Evolutionary conservation across 2,113 vertebrate species (phyloP), one percentile per base, ranked within the genome.

Genomic region (Cyanoderma ruficeps): DNA sequence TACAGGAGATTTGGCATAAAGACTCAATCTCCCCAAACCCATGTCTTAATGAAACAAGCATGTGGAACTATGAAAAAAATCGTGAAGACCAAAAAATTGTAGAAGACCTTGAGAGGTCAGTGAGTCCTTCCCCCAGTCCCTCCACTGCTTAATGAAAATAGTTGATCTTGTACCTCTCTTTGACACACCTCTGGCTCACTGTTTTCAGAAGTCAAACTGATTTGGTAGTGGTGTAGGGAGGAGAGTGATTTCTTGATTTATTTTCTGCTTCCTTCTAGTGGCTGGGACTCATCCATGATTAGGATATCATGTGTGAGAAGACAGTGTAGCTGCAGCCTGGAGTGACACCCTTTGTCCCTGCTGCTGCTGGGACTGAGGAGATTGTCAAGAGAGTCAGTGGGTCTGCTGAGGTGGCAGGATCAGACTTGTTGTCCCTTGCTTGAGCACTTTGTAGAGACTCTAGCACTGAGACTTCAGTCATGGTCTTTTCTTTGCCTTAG

Each of bases 401-500:
- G 23, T 44, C 9, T 60, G 93, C 52, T 60, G 31, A 21, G 69
- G 33, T 13, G 35, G 47, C 27, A 78, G 63, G 56, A 83, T 35
- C 67, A 87, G 79, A 70, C 64, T 56, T 1, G 0, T 3, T 60
- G 68, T 83, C 52, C 90, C 64, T n/a, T 47, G 49, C n/a, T 27
- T 39, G 41, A 56, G 47, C 0, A 1, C 44, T 91, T 33, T 80
- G 75, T 37, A 59, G 76, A 0, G 2, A 56, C 55, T 92, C 22
- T 17, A 61, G 57, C 19, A 5, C 25, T 55, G 46, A 93, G 72
- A 37, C 69, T 95, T 15, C 55, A 95, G 56, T 60, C 68, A 61
- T 53, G 33, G 63, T 92, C 89, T 94, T 72, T 83, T 50, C 85
- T 91, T 83, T 55, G 69, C 94, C 91, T 94, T 56, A 78, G 94